A percentile compares a stretch with the other conserved stretches of the same genome.
These are phyloP conservation scores for Crenichthys baileyi DNA, from an alignment of 2,797 vertebrate genomes.

Conservation along the genomic window DNA sequence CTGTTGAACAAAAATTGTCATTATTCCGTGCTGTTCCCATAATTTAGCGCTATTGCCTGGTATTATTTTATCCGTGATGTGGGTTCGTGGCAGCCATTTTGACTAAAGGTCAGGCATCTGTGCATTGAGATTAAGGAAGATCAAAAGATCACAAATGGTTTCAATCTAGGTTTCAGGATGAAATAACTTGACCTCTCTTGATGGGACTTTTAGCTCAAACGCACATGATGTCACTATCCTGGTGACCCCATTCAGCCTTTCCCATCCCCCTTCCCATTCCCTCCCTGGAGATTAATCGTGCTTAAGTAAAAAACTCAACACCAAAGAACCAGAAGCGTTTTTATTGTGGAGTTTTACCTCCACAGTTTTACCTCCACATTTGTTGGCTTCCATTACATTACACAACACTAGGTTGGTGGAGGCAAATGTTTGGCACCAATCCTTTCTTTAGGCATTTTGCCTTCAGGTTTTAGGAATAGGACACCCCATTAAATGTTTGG, in stretches of 20 bases:
- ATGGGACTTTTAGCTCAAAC: slow-evolving; percentile 57
- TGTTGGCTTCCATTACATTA: slow-evolving; percentile 28
- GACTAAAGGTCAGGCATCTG: slow-evolving; percentile 67
- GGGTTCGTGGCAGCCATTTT: slow-evolving; percentile 62
- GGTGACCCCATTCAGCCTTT: slow-evolving; percentile 15
- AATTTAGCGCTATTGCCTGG: slow-evolving; percentile 48
- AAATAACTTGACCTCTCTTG: slow-evolving; percentile 55
- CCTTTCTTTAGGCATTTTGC: slow-evolving; percentile 13
- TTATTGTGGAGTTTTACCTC: background rate
- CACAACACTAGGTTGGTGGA: slow-evolving; percentile 11
- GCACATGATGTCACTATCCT: slow-evolving; percentile 46
- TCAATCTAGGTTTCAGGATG: slow-evolving; percentile 67
- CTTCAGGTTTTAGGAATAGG: background rate
- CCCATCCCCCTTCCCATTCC: slow-evolving; percentile 3
- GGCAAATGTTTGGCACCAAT: slow-evolving; percentile 39
- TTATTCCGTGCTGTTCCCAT: slow-evolving; percentile 36
- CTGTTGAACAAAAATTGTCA: slow-evolving; percentile 16
- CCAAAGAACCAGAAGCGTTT: slow-evolving; percentile 15
- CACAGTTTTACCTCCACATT: background rate
- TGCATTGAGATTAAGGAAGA: slow-evolving; percentile 73
- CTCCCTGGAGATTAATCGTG: slow-evolving; percentile 43
- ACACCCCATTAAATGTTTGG: background rate
- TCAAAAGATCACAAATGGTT: slow-evolving; percentile 75
- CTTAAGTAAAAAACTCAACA: slow-evolving; percentile 35
- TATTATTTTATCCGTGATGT: slow-evolving; percentile 42